Base-by-base conservation (phyloP, 2,888 invertebrate species). In the Dicyrtoma fusca region DNA sequence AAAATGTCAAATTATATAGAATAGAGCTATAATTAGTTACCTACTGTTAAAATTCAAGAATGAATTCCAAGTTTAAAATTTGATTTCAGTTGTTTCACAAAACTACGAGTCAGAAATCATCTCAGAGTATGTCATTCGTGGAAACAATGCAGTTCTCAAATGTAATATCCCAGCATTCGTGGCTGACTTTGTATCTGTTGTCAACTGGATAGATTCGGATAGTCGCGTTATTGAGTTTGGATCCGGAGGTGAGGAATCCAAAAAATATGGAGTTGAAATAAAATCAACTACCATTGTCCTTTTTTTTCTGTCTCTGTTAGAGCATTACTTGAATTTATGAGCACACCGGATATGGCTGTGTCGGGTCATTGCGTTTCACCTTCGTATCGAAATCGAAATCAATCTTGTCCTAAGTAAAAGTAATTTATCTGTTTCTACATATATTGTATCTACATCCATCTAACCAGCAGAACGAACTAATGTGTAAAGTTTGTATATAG, bases 91-190 rank as follows among this genome's bases (percentile, higher is more conserved):
- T 81, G 90, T 90, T 63, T 88, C 89, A 83, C 90, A 90, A 83
- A 87, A 86, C 82, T 90, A 90, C 83, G 88, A 89, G 81, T 89
- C 90, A 61, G 90, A 90, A 84, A 89, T 90, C 81, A 84, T 89
- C 81, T 89, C 89, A 80, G 90, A 90, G 83, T 90, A 90, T 83
- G 90, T 90, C 65, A 90, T 91, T 80, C 86, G 88, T 71, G 90
- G 90, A 75, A 91, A 90, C 85, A 88, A 89, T 59, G 90, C 89
- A 0, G 87, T 90, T 65, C 83, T 90, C 73, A 90, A 90, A 83
- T 91, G 90, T 85, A 89, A 89, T 79, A 89, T 91, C 76, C 90
- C 90, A 8, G 89, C 89, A 78, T 90, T 90, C 84, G 90, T 90
- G 70, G 88, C 89, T 72, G 90, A 90, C 85, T 90, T 89, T 83